These are phyloP conservation scores for Dryococelus australis DNA, from an alignment of 2,888 invertebrate genomes.

Conservation along the genomic window DNA sequence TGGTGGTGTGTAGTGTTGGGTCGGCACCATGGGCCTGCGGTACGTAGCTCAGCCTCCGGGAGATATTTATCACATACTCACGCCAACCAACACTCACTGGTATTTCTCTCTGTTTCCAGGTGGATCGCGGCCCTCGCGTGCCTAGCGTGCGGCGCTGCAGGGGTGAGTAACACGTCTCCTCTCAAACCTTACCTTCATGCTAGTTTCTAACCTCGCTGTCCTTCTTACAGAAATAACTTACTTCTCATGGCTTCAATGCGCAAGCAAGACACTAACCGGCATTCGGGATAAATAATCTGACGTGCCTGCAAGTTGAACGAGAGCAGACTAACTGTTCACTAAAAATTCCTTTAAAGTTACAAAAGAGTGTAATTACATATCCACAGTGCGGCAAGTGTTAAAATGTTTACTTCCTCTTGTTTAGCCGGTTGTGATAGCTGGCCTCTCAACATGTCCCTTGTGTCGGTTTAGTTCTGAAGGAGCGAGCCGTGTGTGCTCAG, in stretches of 20 bases:
- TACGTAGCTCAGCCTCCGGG: not conserved
- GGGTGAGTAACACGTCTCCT: slow-evolving; percentile 58
- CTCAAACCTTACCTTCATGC: not conserved
- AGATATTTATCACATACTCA: not conserved
- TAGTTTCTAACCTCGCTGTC: not conserved
- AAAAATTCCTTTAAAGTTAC: no score
- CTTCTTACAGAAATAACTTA: not conserved
- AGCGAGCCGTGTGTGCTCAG: not conserved
- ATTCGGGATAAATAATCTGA: not conserved
- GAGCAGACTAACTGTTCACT: no score
- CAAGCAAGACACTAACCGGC: not conserved
- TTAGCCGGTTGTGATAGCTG: not conserved
- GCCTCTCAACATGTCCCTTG: not conserved
- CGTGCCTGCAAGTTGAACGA: no score
- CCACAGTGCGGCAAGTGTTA: no score
- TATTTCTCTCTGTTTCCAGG: slow-evolving; percentile 56
- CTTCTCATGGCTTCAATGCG: not conserved
- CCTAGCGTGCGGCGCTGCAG: slow-evolving; percentile 59
- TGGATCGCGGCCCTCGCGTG: slow-evolving; percentile 62
- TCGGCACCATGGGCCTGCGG: slow-evolving; percentile 16
- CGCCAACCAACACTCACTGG: not conserved
- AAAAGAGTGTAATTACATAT: no score
- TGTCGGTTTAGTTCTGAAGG: not conserved
- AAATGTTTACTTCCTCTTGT: not conserved
- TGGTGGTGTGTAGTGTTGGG: not conserved